Percentiles rank a stretch among this genome's conserved stretches.
phyloP scores from a whole-genome alignment of 2,888 invertebrate species.

The Idaea biselata region DNA sequence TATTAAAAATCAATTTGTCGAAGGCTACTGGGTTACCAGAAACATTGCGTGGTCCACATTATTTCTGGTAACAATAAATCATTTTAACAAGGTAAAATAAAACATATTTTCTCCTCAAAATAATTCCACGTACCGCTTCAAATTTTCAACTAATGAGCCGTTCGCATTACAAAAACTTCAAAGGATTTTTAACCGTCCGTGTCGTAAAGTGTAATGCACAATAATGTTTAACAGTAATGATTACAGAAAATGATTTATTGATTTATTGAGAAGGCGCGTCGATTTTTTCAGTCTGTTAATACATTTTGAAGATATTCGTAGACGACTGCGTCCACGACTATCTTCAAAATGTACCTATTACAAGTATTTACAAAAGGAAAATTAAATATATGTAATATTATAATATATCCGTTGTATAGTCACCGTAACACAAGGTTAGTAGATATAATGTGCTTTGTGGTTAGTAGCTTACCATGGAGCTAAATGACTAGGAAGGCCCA shows the following conservation, averaged over 20 bases:
- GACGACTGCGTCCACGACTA: too few relatives aligned
- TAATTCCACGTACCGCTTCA: slow-evolving; percentile 7
- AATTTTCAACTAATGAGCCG: slow-evolving; percentile 30
- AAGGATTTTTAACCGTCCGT: slow-evolving; percentile 28
- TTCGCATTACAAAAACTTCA: slow-evolving; percentile 34
- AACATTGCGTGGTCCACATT: neutral
- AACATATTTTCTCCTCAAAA: neutral
- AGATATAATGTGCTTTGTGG: too few relatives aligned
- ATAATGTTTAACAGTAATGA: slow-evolving; percentile 47
- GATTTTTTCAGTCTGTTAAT: neutral
- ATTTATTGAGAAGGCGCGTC: slow-evolving; percentile 5
- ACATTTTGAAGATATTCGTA: neutral
- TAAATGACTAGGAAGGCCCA: too few relatives aligned
- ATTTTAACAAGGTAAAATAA: neutral
- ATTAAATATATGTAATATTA: too few relatives aligned
- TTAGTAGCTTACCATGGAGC: too few relatives aligned
- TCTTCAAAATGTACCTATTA: too few relatives aligned
- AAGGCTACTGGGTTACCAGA: neutral
- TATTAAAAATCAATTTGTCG: slow-evolving; percentile 1
- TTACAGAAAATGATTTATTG: slow-evolving; percentile 41
- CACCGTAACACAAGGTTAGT: too few relatives aligned
- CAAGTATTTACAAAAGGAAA: too few relatives aligned
- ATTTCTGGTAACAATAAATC: slow-evolving; percentile 1
- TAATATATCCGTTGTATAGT: too few relatives aligned
- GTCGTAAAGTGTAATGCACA: slow-evolving; percentile 36